These are phyloP conservation scores for Mastomys coucha DNA, from an alignment of 2,113 vertebrate genomes.

Conservation along the genomic window DNA sequence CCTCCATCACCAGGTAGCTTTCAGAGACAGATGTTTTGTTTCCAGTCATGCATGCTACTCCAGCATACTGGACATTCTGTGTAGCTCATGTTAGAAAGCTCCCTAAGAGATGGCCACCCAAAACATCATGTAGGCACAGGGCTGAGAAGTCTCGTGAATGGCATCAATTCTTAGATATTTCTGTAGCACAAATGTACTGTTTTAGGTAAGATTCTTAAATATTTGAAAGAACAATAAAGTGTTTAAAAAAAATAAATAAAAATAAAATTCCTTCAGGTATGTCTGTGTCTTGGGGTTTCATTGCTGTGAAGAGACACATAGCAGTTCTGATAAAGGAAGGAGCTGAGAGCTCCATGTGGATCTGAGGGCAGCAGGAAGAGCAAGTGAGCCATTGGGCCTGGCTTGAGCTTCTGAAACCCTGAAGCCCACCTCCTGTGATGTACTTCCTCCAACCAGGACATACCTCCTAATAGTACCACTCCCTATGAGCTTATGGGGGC, in stretches of 20 bases:
- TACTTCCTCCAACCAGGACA: not conserved
- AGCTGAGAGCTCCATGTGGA: not conserved
- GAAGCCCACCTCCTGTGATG: not conserved
- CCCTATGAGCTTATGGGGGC: too few relatives aligned
- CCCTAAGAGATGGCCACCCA: not conserved
- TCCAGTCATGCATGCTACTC: slow-evolving; percentile 95
- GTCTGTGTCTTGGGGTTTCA: not conserved
- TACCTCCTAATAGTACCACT: too few relatives aligned
- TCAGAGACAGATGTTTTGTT: slow-evolving; percentile 90
- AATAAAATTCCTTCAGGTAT: not conserved
- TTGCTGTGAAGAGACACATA: not conserved
- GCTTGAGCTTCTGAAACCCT: not conserved
- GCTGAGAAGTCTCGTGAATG: not conserved
- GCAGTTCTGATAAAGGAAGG: not conserved
- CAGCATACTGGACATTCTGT: slow-evolving; percentile 89
- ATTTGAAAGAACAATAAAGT: slow-evolving; percentile 65
- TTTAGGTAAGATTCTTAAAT: slow-evolving; percentile 54
- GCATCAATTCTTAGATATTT: slow-evolving; percentile 33
- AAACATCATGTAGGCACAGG: not conserved
- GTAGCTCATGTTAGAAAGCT: slow-evolving; percentile 76
- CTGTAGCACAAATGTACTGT: not conserved
- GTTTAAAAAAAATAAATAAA: slow-evolving; percentile 16
- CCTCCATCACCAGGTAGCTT: slow-evolving; percentile 85
- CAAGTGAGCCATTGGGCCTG: not conserved
- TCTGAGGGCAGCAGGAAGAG: not conserved